phyloP scores from a whole-genome alignment of 2,797 vertebrate genomes.

The Salarias fasciatus region DNA sequence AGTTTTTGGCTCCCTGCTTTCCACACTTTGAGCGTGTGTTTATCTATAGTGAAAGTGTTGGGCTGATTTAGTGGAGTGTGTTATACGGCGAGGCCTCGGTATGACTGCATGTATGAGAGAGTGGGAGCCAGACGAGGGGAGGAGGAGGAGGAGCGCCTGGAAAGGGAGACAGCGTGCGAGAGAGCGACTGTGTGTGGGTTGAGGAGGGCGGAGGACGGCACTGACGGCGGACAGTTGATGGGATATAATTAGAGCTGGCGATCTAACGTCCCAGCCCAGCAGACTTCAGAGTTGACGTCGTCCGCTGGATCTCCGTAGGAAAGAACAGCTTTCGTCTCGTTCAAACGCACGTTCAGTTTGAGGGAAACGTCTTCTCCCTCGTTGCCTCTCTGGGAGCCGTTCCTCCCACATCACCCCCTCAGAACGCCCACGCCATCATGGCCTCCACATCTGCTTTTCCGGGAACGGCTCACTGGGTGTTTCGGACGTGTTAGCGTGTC shows the following conservation, averaged over 20 bases:
- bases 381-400: conserved; percentile 15
- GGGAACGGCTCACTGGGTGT: conserved; percentile 50
- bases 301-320: conserved; percentile 24
- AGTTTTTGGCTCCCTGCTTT: conserved; percentile 17
- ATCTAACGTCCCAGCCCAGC: conserved; percentile 58
- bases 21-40: conserved; percentile 29
- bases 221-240: conserved; percentile 77
- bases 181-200: conserved; percentile 27
- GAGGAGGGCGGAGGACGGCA: conserved; percentile 64
- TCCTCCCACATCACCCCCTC: conserved; percentile 31
- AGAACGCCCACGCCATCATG: conserved; percentile 32
- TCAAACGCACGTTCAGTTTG: conserved; percentile 2
- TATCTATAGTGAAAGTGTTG: conserved; percentile 46
- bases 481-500: conserved; percentile 51
- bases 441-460: conserved; percentile 56
- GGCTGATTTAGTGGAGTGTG: conserved; percentile 47
- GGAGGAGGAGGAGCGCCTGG: conserved; percentile 35
- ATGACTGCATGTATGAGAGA: conserved; percentile 52
- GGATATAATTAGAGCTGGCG: conserved; percentile 81
- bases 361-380: conserved; percentile 3
- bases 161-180: conserved; percentile 33
- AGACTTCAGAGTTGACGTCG: conserved; percentile 41
- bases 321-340: not conserved
- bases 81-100: conserved; percentile 16
- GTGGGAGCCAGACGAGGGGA: conserved; percentile 35